Evolutionary conservation across 2,797 vertebrate species (phyloP).

Genomic region (Nothura maculosa): DNA sequence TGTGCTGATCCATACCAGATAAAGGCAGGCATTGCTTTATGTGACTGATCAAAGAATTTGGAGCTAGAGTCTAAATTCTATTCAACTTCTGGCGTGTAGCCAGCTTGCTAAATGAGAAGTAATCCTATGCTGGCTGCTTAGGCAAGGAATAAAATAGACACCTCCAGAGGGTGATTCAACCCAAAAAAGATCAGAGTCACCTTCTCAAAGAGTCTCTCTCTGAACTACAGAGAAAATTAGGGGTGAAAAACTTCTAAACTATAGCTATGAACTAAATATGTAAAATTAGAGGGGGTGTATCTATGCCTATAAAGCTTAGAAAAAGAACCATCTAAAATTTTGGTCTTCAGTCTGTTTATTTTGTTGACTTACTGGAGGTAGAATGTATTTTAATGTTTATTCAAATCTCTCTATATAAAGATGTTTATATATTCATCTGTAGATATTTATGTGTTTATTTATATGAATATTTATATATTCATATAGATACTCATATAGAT

Average conservation of each 20-base stretch:
- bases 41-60: background rate
- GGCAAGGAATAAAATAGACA: background rate
- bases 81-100: background rate
- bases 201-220: background rate
- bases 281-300: background rate
- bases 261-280: background rate
- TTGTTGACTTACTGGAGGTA: background rate
- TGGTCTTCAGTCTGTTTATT: background rate
- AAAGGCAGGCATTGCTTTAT: background rate
- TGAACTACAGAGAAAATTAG: background rate
- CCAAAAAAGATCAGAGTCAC: background rate
- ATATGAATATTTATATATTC: background rate
- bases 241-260: background rate
- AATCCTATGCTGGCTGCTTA: background rate
- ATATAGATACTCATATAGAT: background rate
- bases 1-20: background rate
- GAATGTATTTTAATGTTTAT: background rate
- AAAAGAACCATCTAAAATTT: background rate
- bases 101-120: background rate
- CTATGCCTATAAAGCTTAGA: background rate
- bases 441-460: conserved; percentile 28
- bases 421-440: background rate
- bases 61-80: background rate
- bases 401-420: background rate
- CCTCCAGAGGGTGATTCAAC: background rate